Base-by-base conservation (phyloP, 1,140 invertebrate genomes). In the Drosophila murphyi region DNA sequence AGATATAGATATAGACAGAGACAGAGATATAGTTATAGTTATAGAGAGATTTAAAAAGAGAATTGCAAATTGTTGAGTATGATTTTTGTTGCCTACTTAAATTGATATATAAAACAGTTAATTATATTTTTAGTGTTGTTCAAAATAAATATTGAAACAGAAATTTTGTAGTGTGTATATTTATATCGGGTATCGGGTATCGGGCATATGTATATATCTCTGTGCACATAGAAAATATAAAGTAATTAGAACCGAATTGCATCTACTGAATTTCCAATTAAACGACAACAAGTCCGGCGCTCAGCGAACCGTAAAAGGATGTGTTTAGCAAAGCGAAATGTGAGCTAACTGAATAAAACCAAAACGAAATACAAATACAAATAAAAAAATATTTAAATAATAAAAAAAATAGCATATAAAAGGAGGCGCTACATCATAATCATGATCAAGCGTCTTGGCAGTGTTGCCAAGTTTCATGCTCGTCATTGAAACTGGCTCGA, bases 161-260 rank as follows among this genome's bases (percentile, higher is more conserved):
- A 0, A 20, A 20, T 20, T 20, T 20, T 20, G 20, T 20, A 20
- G 0, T 20, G 20, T 20, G 20, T 20, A 20, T 20, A 20, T 20
- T 20, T 20, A 20, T 20, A 20, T 20, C 20, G 20, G 20, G 20
- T 34, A 3, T 7, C 60, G 69, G 63, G 74, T 81, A 81, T 81
- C 78, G 78, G 67, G 72, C 77, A 63, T 60, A 81, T 12, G 12
- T 69, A 57, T 56, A 12, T 20, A 2, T 20, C 20, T 1, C 20
- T 20, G 20, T 20, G 20, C 34, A 31, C 35, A 56, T 59, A 59
- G 41, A 59, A 29, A 59, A 41, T 3, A 10, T 10, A 71, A 77
- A 74, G 83, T 87, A 87, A 87, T 87, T 80, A 83, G 83, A 87
- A 87, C 64, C 79, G 82, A 88, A 87, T 88, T 87, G 79, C 61